Base-by-base conservation (phyloP, 2,797 vertebrate species). In the Nannoperca australis region DNA sequence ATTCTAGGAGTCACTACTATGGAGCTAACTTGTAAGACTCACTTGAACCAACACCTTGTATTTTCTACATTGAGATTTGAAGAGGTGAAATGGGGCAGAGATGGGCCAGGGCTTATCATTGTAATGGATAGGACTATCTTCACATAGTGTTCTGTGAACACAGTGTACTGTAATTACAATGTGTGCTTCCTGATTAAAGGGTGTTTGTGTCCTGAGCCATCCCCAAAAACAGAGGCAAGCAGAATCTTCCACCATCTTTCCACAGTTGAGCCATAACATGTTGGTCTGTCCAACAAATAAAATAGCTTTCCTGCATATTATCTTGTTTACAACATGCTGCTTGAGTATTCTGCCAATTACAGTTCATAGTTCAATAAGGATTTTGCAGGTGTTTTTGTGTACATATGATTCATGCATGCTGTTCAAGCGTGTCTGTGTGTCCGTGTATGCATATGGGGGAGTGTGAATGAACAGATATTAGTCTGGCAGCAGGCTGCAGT, bases 401-500 rank as follows among this genome's bases (percentile, higher is more conserved):
- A 36, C 32, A 65, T 13, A 32, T 84, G 78, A 89, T 65, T 86
- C 70, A 68, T 22, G n/a, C 75, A 80, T 66, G 32, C 65, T 86
- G 67, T 50, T 84, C 38, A 0, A 4, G 5, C 3, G 10, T 14
- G 7, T 56, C 1, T 55, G 40, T 62, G 36, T 5, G 34, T 70
- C 7, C 11, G 27, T 51, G 38, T 67, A 13, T 55, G 66, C 20
- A 71, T 60, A 30, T 47, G 20, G 22, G 12, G 14, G 22, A 36
- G 64, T 53, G 18, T 38, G 0, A 13, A 11, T 74, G 40, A 56
- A 56, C 51, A 82, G 69, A 42, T 88, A 86, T 84, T 77, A 70
- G 75, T 85, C 72, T 87, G 76, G 77, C 80, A 84, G 73, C 62
- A 7, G 34, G 67, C 34, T 88, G 67, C 54, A 75, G 70, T 78